phyloP scores from a whole-genome alignment of 2,113 vertebrate genomes.

The Bos javanicus region DNA sequence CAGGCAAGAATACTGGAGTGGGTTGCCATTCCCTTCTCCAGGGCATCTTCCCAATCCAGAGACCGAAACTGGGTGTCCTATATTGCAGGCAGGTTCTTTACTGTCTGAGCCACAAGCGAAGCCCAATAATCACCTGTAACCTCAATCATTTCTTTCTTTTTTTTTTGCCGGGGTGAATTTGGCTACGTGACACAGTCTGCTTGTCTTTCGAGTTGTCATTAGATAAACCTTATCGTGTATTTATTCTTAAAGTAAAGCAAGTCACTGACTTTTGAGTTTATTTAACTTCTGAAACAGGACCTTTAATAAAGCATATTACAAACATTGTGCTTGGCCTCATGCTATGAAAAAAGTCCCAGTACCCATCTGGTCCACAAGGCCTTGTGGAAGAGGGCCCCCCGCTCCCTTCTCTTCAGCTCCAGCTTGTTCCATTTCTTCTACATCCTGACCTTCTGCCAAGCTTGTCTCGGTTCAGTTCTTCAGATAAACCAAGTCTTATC shows the following conservation, averaged over 20 bases:
- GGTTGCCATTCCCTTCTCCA: background rate
- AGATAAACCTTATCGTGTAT: background rate
- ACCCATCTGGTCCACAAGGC: background rate
- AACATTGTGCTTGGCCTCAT: background rate
- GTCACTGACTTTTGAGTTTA: background rate
- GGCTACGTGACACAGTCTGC: background rate
- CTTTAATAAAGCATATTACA: background rate
- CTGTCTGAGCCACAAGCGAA: background rate
- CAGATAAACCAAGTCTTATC: background rate
- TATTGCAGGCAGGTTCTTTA: background rate
- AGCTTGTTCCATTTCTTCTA: background rate
- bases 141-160: background rate
- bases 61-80: rapidly evolving
- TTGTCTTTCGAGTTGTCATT: background rate
- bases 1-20: background rate
- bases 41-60: background rate
- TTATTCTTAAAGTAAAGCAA: background rate
- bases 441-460: too few relatives aligned
- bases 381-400: background rate
- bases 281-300: background rate
- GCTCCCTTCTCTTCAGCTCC: background rate
- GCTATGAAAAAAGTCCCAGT: background rate
- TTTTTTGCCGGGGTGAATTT: background rate
- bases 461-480: background rate
- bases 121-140: background rate